Percentiles rank a stretch among this genome's conserved stretches.
Evolutionary conservation across 92 coral and sea anemone genomes (phyloP).

Genomic region (Actinostola sp.): DNA sequence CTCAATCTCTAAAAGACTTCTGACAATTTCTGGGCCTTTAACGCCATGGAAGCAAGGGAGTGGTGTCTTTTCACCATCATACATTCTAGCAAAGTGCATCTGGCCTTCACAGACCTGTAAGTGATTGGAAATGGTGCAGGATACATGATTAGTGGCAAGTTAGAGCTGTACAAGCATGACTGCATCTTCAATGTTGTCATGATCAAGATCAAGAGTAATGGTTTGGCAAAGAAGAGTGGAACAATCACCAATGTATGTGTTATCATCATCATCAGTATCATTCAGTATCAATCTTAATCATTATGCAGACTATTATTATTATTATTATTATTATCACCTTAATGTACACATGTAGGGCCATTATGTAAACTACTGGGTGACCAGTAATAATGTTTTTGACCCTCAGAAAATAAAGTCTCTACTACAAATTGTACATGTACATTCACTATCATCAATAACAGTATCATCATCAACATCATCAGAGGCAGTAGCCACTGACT

Average conservation of each 20-base stretch:
- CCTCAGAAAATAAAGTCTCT: too few relatives aligned
- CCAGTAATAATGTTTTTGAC: too few relatives aligned
- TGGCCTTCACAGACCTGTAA: conserved; percentile 97
- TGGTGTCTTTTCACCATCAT: conserved; percentile 91
- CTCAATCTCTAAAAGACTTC: conserved; percentile 93
- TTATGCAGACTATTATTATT: too few relatives aligned
- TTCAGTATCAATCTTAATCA: background rate
- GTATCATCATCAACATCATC: background rate
- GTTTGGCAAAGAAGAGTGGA: background rate
- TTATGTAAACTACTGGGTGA: too few relatives aligned
- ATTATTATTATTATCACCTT: too few relatives aligned
- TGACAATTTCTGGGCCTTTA: conserved; percentile 90
- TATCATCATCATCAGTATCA: background rate
- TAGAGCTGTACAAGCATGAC: too few relatives aligned
- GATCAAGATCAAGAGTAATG: too few relatives aligned
- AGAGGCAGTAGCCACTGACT: too few relatives aligned
- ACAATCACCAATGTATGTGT: background rate
- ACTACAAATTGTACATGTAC: too few relatives aligned
- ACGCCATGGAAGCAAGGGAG: conserved; percentile 98
- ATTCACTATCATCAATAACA: too few relatives aligned
- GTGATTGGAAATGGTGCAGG: background rate
- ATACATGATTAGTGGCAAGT: background rate
- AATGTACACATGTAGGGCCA: too few relatives aligned
- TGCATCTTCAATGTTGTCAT: too few relatives aligned
- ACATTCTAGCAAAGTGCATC: conserved; percentile 97